phyloP scores from a whole-genome alignment of 2,113 vertebrate genomes.

The Poicephalus gulielmi region DNA sequence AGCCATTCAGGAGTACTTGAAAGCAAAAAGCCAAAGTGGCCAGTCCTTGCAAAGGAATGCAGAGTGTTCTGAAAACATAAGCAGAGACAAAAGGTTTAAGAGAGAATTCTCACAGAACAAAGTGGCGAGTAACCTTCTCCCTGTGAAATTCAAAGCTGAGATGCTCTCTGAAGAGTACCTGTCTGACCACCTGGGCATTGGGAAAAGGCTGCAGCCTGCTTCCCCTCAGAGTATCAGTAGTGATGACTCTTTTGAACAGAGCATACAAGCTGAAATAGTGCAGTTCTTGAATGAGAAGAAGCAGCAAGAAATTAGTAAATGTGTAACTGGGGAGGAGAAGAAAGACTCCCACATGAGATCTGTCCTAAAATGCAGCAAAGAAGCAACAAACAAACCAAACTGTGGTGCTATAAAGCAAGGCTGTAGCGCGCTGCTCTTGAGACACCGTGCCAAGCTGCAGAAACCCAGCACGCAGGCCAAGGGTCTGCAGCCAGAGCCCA shows the following conservation, averaged over 20 bases:
- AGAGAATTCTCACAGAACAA: neutral
- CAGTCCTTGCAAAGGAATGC: neutral
- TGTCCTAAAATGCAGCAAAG: constrained; percentile 62
- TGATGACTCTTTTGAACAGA: constrained; percentile 82
- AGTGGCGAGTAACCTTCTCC: neutral
- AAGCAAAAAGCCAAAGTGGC: constrained; percentile 77
- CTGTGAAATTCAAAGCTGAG: constrained; percentile 3
- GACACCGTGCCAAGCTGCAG: constrained; percentile 31
- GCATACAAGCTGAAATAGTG: constrained; percentile 80
- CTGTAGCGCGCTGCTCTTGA: constrained; percentile 52
- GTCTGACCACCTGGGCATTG: neutral
- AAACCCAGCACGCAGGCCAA: neutral
- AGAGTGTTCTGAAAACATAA: neutral
- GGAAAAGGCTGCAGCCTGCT: constrained; percentile 37
- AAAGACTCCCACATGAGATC: neutral
- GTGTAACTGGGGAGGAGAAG: neutral
- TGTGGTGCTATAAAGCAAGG: constrained; percentile 54
- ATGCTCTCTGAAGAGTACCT: constrained; percentile 18
- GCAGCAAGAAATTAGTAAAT: constrained; percentile 49
- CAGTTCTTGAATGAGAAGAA: constrained; percentile 79
- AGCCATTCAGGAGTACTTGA: constrained; percentile 94
- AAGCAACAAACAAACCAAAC: neutral
- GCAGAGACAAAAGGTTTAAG: neutral
- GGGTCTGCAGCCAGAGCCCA: neutral
- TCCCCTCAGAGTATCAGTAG: constrained; percentile 80